Conservation (phyloP, 1,140 invertebrate species). For the Calephelis nemesis region DNA sequence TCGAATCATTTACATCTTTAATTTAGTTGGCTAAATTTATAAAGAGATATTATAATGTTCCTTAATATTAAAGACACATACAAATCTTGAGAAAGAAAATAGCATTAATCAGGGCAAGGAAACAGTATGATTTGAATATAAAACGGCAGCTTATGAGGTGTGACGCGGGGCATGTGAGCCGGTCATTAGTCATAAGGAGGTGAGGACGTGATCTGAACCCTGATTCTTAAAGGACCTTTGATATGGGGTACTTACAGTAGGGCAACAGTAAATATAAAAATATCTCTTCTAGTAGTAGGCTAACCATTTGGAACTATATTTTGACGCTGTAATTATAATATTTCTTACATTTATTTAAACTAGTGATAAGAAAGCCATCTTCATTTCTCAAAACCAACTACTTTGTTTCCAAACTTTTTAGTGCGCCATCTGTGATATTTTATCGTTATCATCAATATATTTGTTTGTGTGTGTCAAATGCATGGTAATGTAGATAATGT, state of each 20-base stretch:
- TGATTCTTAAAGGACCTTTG: slow-evolving; percentile 37
- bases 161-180: slow-evolving; percentile 48
- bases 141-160: slow-evolving; percentile 55
- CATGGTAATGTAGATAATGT: too few species aligned
- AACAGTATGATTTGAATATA: slow-evolving; percentile 72
- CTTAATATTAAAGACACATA: slow-evolving; percentile 25
- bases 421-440: too few species aligned
- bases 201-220: slow-evolving; percentile 53
- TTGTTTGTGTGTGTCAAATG: too few species aligned
- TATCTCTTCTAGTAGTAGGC: background rate
- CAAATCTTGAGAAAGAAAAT: slow-evolving; percentile 51
- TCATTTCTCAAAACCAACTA: too few species aligned
- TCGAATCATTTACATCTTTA: background rate
- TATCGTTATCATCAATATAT: too few species aligned
- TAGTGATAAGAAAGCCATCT: too few species aligned
- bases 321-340: too few species aligned
- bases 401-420: too few species aligned
- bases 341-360: too few species aligned
- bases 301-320: too few species aligned
- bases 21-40: background rate
- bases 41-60: background rate
- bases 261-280: background rate
- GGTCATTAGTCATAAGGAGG: slow-evolving; percentile 69
- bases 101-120: slow-evolving; percentile 70
- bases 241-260: background rate